Evolutionary conservation across 1,140 invertebrate genomes (phyloP).

Genomic region (Pseudachorutes palmiensis): DNA sequence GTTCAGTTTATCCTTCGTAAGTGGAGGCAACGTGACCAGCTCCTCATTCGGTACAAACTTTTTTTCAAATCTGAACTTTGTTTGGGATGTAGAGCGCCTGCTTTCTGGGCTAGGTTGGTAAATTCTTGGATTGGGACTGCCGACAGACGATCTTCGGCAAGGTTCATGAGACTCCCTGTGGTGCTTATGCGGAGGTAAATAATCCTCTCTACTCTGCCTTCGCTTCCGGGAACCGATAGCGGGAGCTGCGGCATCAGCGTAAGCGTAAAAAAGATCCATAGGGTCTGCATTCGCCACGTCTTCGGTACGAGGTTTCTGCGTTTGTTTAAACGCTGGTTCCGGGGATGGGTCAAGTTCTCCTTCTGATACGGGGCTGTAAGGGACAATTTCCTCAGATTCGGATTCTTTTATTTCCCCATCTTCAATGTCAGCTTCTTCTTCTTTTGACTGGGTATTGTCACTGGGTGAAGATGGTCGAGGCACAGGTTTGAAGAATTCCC

Average conservation of each 20-base stretch:
- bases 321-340: no score
- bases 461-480: no score
- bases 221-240: not conserved
- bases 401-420: not conserved
- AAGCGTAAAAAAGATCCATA: not conserved
- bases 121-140: conserved; percentile 2
- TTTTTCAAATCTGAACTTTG: no score
- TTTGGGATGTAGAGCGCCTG: no score
- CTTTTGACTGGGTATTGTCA: not conserved
- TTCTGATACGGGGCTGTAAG: not conserved
- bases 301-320: not conserved
- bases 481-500: no score
- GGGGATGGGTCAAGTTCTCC: not conserved
- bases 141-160: no score
- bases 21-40: no score
- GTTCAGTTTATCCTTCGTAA: no score
- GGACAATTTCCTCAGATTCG: not conserved
- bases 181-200: no score
- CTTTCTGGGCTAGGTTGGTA: not conserved
- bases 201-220: not conserved
- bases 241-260: not conserved
- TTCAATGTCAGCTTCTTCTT: not conserved
- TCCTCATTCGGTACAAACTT: no score
- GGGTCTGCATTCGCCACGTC: not conserved
- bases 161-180: no score